These are phyloP conservation scores for Drosophila oshimai DNA, from an alignment of 1,140 invertebrate genomes.

Conservation along the genomic window DNA sequence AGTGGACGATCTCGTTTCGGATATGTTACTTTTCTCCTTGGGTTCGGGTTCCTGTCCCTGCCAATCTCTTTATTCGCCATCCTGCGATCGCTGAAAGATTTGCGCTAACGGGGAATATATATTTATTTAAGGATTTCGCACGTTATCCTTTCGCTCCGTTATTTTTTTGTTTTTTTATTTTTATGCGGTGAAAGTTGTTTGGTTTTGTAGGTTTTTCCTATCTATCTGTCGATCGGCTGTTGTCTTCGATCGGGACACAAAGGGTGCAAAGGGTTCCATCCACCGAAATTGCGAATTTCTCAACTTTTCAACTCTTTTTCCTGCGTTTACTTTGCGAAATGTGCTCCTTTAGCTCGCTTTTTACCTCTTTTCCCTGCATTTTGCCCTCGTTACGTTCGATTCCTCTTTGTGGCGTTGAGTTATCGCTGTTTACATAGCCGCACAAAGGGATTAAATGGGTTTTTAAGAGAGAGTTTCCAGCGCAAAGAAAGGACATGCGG, in stretches of 20 bases:
- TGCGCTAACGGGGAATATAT: conserved; percentile 22
- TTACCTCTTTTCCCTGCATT: not conserved
- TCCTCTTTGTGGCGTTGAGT: conserved; percentile 29
- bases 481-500: not conserved
- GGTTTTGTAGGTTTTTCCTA: conserved; percentile 37
- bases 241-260: not conserved
- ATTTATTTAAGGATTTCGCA: conserved; percentile 52
- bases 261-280: conserved; percentile 24
- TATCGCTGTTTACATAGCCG: conserved; percentile 75
- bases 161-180: not conserved
- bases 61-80: conserved; percentile 23
- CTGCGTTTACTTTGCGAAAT: conserved; percentile 15
- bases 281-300: conserved; percentile 42
- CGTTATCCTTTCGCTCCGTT: conserved; percentile 34
- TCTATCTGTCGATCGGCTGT: conserved; percentile 24
- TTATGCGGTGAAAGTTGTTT: conserved; percentile 66
- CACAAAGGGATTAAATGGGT: conserved; percentile 76
- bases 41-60: not conserved
- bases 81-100: conserved; percentile 36
- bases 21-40: not conserved
- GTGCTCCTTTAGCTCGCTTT: conserved; percentile 40
- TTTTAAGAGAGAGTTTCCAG: conserved; percentile 52
- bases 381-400: conserved; percentile 1
- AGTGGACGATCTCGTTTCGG: conserved; percentile 3
- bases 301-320: conserved; percentile 74